Base-by-base conservation (phyloP, 2,888 invertebrate genomes). In the Spisula subtruncata region DNA sequence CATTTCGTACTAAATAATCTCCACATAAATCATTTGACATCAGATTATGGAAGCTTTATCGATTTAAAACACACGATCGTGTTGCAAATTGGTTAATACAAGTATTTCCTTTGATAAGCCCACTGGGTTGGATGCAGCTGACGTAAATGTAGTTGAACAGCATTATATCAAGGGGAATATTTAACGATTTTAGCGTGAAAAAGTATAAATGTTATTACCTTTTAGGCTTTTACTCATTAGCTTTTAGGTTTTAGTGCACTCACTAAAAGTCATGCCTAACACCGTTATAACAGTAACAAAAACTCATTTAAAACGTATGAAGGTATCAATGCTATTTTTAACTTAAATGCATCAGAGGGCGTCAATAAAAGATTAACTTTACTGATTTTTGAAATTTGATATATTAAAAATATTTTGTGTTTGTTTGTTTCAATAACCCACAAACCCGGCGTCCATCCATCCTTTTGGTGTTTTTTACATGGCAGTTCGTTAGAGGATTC, bases 311-410 rank as follows among this genome's bases (percentile, higher is more conserved):
- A 83, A 88, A 83, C 48, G 71, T 88, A 88, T 84, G 79, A 83
- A 83, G 60, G 79, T 80, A 60, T 83, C 80, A 88, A 83, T 79
- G 83, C 80, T 25, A 25, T 41, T 83, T 83, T 60, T 20, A n/a
- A 71, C 80, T 88, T 88, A 60, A 88, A 46, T 79, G 80, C 87
- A n/a, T 79, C 54, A 32, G 29, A 88, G 84, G 87, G 87, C 87
- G 87, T 83, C 87, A 88, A 88, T 80, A 60, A 88, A 83, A 75
- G 83, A 88, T 88, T 83, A 80, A 88, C 79, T 51, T 75, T 29
- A 60, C 79, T 41, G 79, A 83, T 87, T 79, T 41, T 56, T 80
- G 83, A 80, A 88, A 88, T 56, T 46, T 48, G 87, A 88, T 88
- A 83, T 41, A 41, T 41, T 41, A n/a, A n/a, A n/a, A n/a, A n/a